Evolutionary conservation across 2,113 vertebrate species (phyloP).

Genomic region (Elephantulus edwardii): DNA sequence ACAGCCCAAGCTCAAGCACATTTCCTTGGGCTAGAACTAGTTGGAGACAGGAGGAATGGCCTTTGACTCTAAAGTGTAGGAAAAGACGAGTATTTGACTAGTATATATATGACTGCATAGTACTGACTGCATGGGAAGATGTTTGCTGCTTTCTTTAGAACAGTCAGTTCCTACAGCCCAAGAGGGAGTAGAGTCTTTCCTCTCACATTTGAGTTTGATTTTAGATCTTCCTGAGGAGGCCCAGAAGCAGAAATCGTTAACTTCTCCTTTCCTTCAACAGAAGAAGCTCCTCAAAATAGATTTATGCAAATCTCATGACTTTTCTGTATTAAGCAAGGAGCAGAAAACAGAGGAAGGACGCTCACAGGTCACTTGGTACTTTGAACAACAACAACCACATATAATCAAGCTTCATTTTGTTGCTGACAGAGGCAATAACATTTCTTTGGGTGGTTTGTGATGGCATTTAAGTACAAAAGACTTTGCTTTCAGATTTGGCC

Average conservation of each 20-base stretch:
- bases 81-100: constrained; percentile 9
- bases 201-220: constrained; percentile 49
- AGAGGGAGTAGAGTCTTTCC: constrained; percentile 27
- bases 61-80: not conserved
- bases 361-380: constrained; percentile 35
- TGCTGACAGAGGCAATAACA: not conserved
- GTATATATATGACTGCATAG: too few species aligned
- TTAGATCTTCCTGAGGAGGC: constrained; percentile 63
- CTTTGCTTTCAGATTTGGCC: not conserved
- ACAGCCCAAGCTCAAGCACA: constrained; percentile 9
- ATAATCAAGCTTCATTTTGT: not conserved
- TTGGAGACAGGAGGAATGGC: not conserved
- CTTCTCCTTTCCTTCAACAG: constrained; percentile 74
- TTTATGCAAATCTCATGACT: constrained; percentile 74
- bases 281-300: constrained; percentile 71
- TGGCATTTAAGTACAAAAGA: not conserved
- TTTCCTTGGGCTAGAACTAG: constrained; percentile 37
- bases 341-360: constrained; percentile 66
- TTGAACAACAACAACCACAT: constrained; percentile 44
- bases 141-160: constrained; percentile 13
- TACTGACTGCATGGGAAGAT: not conserved
- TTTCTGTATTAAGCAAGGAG: constrained; percentile 63
- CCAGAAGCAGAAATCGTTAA: constrained; percentile 69
- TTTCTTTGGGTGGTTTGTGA: not conserved
- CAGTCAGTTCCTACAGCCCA: not conserved